Conservation (phyloP, 2,113 vertebrate genomes). For the Dolichotis patagonum region DNA sequence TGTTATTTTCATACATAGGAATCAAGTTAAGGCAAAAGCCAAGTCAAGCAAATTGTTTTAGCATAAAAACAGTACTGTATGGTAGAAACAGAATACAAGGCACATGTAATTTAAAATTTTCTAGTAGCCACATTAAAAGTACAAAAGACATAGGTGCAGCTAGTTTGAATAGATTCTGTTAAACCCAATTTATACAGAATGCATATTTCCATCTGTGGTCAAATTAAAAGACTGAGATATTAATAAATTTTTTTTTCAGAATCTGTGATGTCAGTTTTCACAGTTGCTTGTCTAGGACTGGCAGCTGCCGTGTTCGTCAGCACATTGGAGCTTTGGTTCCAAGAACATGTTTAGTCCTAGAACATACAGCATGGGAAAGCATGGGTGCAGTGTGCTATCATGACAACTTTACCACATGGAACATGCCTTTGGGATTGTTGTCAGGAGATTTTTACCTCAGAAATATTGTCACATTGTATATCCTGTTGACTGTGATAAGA, state of each 20-base stretch:
- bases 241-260: not conserved
- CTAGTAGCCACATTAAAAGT: not conserved
- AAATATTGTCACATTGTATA: not conserved
- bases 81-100: not conserved
- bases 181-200: not conserved
- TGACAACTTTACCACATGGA: not conserved
- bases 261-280: not conserved
- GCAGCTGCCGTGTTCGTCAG: not conserved
- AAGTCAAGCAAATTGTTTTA: not conserved
- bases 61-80: not conserved
- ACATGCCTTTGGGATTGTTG: not conserved
- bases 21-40: not conserved
- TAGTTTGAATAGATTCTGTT: conserved; percentile 1
- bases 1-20: not conserved
- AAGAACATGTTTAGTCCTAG: not conserved
- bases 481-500: conserved; percentile 40
- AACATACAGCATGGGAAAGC: not conserved
- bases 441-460: conserved; percentile 7
- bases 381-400: not conserved
- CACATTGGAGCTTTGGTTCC: not conserved
- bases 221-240: not conserved
- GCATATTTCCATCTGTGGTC: not conserved
- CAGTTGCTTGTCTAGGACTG: too few relatives aligned
- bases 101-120: not conserved
- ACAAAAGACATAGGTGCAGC: not conserved